A percentile compares a stretch with the other conserved stretches of the same genome.
phyloP scores from a whole-genome alignment of 2,113 vertebrate genomes.

The Mobula hypostoma region DNA sequence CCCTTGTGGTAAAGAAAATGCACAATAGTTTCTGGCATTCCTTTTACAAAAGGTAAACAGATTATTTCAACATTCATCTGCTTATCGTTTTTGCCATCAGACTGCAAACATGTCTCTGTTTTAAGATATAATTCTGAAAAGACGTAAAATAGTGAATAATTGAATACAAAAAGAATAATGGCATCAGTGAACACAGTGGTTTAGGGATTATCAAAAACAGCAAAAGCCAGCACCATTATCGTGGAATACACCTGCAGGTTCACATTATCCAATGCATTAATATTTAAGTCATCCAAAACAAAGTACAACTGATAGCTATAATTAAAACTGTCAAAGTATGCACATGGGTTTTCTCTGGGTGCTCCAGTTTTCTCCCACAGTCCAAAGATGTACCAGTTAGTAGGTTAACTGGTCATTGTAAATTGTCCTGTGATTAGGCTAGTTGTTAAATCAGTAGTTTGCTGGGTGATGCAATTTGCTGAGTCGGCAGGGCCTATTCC shows the following conservation, averaged over 20 bases:
- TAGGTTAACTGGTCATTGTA: too few species aligned
- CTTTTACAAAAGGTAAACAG: not conserved
- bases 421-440: too few species aligned
- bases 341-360: too few species aligned
- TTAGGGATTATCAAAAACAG: not conserved
- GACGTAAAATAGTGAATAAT: not conserved
- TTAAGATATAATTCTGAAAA: slow-evolving; percentile 1
- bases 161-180: not conserved
- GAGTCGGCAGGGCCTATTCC: too few species aligned
- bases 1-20: not conserved
- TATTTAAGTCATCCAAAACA: not conserved
- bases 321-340: not conserved
- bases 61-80: not conserved
- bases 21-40: not conserved
- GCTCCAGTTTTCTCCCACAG: too few species aligned
- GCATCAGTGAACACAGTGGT: not conserved
- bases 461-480: too few species aligned
- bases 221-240: not conserved
- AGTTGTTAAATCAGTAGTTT: too few species aligned
- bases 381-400: too few species aligned
- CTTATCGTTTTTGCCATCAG: not conserved
- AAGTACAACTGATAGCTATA: not conserved
- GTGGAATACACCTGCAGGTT: not conserved
- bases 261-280: not conserved
- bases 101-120: slow-evolving; percentile 1